Base-by-base conservation (phyloP, 2,113 vertebrate species). In the Isurus oxyrinchus region DNA sequence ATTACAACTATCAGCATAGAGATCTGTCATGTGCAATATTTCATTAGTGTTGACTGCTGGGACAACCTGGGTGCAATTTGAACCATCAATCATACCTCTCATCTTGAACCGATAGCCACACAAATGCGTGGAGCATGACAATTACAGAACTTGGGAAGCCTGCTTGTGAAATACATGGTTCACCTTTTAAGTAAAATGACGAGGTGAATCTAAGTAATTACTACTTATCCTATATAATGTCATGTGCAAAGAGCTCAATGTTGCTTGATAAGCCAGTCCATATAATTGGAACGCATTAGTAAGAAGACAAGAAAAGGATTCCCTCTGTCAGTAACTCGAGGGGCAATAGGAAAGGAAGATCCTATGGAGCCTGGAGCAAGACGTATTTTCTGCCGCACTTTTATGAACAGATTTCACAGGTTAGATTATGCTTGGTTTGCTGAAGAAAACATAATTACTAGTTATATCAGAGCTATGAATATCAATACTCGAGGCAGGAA, bases 391-490 rank as follows among this genome's bases (percentile, higher is more conserved):
- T 72, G 40, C 67, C 2, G 23, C 25, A 72, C 40, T 72, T 55
- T 95, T 72, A 95, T 69, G 53, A 72, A 13, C 67, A 95, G 67
- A 95, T 95, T 95, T 72, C 67, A 35, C 27, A 72, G 49, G 94
- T 95, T 95, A 72, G 25, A 53, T 55, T 23, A 72, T 35, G 66
- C 66, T 76, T 95, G 40, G 27, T 55, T 69, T 95, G 94, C 21
- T 76, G 94, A 72, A 49, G 67, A 53, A 95, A 69, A 35, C 49
- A 72, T 53, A 95, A 95, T 95, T 95, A 72, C 27, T 72, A 16
- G 44, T 72, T 76, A 95, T 31, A 69, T 76, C 25, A 25, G 44
- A 95, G 94, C 66, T 69, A 72, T 95, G 94, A 95, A 95, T 95
- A 95, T 55, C 94, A 95, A 95, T 95, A 72, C 25, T 49, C 19